These are phyloP conservation scores for Lophotis ruficrista DNA, from an alignment of 2,113 vertebrate species.

Conservation along the genomic window DNA sequence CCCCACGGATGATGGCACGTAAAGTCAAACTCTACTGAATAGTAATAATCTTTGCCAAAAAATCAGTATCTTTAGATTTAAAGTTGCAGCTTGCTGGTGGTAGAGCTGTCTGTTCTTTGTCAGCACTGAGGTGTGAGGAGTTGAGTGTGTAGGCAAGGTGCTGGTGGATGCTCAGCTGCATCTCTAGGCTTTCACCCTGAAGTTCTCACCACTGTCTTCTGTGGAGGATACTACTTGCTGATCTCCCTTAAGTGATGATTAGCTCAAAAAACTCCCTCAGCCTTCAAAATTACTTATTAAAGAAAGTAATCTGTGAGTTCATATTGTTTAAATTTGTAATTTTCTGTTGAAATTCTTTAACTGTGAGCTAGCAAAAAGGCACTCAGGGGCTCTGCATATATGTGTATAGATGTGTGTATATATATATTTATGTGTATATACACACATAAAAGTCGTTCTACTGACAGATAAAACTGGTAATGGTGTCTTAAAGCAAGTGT, in stretches of 20 bases:
- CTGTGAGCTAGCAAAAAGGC: neutral
- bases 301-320: neutral
- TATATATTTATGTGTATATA: neutral
- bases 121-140: neutral
- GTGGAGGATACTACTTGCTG: neutral
- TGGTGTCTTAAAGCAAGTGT: neutral
- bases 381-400: neutral
- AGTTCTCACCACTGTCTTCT: neutral
- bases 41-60: neutral
- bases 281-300: neutral
- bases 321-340: neutral
- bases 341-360: neutral
- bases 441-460: neutral
- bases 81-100: neutral
- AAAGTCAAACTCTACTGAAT: neutral
- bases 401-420: accelerated
- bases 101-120: neutral
- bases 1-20: neutral
- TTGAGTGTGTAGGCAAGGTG: neutral
- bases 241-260: neutral
- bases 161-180: neutral
- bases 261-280: neutral
- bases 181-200: neutral
- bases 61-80: neutral
- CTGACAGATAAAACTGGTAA: neutral